Conservation (phyloP, 2,113 vertebrate genomes). For the Ammodytes dubius region DNA sequence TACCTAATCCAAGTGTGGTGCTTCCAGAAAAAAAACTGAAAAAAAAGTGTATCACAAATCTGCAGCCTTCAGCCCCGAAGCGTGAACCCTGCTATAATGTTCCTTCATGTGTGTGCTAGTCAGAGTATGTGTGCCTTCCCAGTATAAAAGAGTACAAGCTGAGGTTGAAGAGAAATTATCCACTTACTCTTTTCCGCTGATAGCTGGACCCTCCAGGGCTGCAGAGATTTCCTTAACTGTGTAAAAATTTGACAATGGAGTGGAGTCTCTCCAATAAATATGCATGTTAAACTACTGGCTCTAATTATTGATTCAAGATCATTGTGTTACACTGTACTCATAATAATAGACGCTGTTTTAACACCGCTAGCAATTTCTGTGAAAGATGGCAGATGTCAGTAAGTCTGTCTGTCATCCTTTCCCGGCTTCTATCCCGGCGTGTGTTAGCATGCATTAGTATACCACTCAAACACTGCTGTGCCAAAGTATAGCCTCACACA, state of each 20-base stretch:
- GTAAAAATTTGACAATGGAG: constrained; percentile 43
- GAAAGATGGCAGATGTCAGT: background rate
- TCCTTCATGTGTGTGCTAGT: constrained; percentile 20
- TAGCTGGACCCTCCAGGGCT: constrained; percentile 23
- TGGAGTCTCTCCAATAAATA: background rate
- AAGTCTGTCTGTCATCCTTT: background rate
- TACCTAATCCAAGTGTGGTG: constrained; percentile 16
- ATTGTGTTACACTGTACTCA: background rate
- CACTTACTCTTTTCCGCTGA: background rate
- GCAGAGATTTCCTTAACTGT: constrained; percentile 26
- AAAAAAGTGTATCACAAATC: constrained; percentile 45
- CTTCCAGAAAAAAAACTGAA: constrained; percentile 52
- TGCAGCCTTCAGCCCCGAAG: constrained; percentile 30
- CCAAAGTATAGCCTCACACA: background rate
- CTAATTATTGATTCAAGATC: background rate
- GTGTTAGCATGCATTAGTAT: too few relatives aligned
- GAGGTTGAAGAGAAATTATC: constrained; percentile 30
- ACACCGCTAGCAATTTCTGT: background rate
- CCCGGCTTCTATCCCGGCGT: too few relatives aligned
- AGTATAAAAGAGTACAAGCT: constrained; percentile 25
- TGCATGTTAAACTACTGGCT: constrained; percentile 6
- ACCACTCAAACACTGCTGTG: background rate
- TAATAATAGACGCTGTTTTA: background rate
- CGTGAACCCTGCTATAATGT: constrained; percentile 8
- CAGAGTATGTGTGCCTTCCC: background rate